A percentile compares a stretch with the other conserved stretches of the same genome.
Evolutionary conservation across 2,888 invertebrate genomes (phyloP).

Genomic region (Papilio elwesi): DNA sequence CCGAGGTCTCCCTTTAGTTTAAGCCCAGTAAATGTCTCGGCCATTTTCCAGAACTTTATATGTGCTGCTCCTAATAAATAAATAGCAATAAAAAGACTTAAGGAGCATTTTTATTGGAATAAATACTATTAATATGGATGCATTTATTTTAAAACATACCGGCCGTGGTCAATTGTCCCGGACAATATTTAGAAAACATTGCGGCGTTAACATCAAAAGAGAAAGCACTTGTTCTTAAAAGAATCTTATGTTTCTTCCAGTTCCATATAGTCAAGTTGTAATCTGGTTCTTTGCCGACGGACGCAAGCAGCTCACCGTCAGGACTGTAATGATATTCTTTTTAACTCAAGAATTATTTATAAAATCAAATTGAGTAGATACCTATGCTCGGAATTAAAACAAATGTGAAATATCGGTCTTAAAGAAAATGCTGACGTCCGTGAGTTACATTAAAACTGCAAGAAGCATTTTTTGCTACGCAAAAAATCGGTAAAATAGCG

Average conservation of each 20-base stretch:
- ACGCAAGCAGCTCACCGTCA: slow-evolving; percentile 91
- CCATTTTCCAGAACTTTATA: slow-evolving; percentile 97
- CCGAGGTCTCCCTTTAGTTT: slow-evolving; percentile 95
- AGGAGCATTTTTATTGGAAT: not conserved
- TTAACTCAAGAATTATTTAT: not conserved
- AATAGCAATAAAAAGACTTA: not conserved
- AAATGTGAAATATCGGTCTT: too few species aligned
- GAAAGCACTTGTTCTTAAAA: slow-evolving; percentile 92
- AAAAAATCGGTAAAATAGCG: too few species aligned
- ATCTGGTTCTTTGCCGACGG: slow-evolving; percentile 94
- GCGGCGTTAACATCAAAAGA: slow-evolving; percentile 91
- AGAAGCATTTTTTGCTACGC: not conserved
- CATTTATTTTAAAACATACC: slow-evolving; percentile 71
- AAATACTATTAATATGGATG: not conserved
- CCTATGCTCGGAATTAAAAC: not conserved
- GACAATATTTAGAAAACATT: slow-evolving; percentile 91
- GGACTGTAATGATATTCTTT: slow-evolving; percentile 72
- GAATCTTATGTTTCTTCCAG: slow-evolving; percentile 90
- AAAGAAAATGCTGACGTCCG: too few species aligned
- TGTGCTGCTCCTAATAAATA: slow-evolving; percentile 86
- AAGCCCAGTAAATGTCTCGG: slow-evolving; percentile 94
- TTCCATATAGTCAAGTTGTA: slow-evolving; percentile 95
- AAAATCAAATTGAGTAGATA: not conserved
- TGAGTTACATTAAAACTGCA: too few species aligned
- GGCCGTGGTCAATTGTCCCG: slow-evolving; percentile 91